Conservation (phyloP, 2,797 vertebrate genomes). For the Poecile montanus region DNA sequence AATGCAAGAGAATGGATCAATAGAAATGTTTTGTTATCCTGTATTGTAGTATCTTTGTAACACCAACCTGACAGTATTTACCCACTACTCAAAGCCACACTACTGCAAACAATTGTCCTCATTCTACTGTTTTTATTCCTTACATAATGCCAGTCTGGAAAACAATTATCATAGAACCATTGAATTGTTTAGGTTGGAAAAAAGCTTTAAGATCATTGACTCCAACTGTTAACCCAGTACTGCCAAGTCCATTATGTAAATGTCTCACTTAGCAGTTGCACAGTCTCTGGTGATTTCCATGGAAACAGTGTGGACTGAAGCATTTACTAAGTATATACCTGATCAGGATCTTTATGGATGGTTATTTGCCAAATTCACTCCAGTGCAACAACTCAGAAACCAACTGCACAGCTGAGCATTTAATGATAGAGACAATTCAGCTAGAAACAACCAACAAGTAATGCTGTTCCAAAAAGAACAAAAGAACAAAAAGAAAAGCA, state of each 20-base stretch:
- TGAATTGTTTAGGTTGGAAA: not conserved
- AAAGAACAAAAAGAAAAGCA: not conserved
- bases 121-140: not conserved
- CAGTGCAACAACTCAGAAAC: not conserved
- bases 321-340: not conserved
- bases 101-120: not conserved
- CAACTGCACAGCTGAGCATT: not conserved
- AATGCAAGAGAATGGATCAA: not conserved
- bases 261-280: not conserved
- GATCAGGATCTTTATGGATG: not conserved
- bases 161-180: not conserved
- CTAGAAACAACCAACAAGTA: not conserved
- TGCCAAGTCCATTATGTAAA: constrained; percentile 11
- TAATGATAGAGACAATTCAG: not conserved
- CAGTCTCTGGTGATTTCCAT: constrained; percentile 12
- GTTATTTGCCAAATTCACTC: not conserved
- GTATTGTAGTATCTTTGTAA: not conserved
- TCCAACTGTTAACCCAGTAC: not conserved
- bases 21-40: not conserved
- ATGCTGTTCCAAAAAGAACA: not conserved
- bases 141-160: not conserved
- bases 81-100: not conserved
- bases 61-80: not conserved
- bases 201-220: not conserved
- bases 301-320: not conserved